Base-by-base conservation (phyloP, 2,113 vertebrate genomes). In the Colossoma macropomum region DNA sequence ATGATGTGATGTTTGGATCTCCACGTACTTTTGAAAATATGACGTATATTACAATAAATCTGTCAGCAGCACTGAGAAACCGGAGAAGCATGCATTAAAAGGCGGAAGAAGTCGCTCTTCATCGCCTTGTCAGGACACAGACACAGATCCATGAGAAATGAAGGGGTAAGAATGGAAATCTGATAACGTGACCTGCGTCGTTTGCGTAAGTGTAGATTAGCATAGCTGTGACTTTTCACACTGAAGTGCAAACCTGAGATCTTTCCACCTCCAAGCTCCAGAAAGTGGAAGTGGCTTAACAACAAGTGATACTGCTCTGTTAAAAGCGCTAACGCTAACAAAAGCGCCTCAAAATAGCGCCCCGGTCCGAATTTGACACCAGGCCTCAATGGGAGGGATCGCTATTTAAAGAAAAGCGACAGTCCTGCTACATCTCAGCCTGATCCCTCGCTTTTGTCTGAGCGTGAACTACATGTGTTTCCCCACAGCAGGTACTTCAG, bases 321-420 rank as follows among this genome's bases (percentile, higher is more conserved):
- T 91, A 90, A 90, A 75, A 70, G 1, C 89, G 90, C 92, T 89
- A 90, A 83, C 68, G 59, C 75, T 38, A 38, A 93, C 90, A 92
- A 92, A 81, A 69, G 60, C 48, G 80, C 89, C 89, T 80, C 89
- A 92, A 91, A 92, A 94, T 91, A 94, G 92, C 82, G 32, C 74
- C 81, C 89, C 91, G 88, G 88, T 45, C 83, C 87, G 91, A 90
- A 93, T 86, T 76, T 75, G 90, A 93, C 90, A 88, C 38, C 65
- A 28, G 38, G 60, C 30, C 66, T 87, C 87, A 90, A 90, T 90
- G 86, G 78, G 65, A 52, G 41, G 75, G 73, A 81, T 62, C 45
- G 68, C 83, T 79, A 25, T 75, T 68, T 75, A 25, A n/a, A 82
- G 81, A 80, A 73, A 77, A 50, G 77, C 30, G 71, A 70, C 74